Base-by-base conservation (phyloP, 2,797 vertebrate genomes). In the Gymnopithys bicolor region DNA sequence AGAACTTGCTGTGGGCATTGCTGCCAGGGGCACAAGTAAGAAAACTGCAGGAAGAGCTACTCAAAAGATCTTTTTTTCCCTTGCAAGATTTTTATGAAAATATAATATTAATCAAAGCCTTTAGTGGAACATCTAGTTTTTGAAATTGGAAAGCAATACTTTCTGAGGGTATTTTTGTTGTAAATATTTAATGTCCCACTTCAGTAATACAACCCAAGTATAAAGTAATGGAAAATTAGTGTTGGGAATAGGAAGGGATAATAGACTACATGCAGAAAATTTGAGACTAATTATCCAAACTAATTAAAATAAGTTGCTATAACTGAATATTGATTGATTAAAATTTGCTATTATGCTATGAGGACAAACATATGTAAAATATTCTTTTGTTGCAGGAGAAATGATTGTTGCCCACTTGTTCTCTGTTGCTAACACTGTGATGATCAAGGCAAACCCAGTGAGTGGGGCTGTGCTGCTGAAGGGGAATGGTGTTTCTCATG, bases 361-460 rank as follows among this genome's bases (percentile, higher is more conserved):
- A 71, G 53, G 70, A 66, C 69, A 83, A 77, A 69, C 9, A 12
- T 32, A 46, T 1, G 6, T 45, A 74, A 77, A 70, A 48, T 17
- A 19, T 51, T 39, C 4, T 64, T 73, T 43, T 69, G 30, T 51
- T 68, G 35, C 4, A 10, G 19, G 25, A 55, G 28, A 63, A 85
- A 53, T 11, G 5, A 23, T 11, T 30, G 16, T 21, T 80, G 56
- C 45, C n/a, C 7, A 5, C 0, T 66, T 46, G 43, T 18, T 74
- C 22, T 37, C 11, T 7, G 10, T 56, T 1, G 3, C 30, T 52
- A 28, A 3, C 10, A 0, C 35, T 18, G 5, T 3, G 39, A 10
- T 32, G 39, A 66, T 24, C 10, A 53, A 45, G 70, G n/a, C 66
- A 59, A 64, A 23, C 35, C 22, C n/a, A 23, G 10, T 2, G 7